Evolutionary conservation across 1,140 invertebrate genomes (phyloP).

Genomic region (Mylabris phalerata): DNA sequence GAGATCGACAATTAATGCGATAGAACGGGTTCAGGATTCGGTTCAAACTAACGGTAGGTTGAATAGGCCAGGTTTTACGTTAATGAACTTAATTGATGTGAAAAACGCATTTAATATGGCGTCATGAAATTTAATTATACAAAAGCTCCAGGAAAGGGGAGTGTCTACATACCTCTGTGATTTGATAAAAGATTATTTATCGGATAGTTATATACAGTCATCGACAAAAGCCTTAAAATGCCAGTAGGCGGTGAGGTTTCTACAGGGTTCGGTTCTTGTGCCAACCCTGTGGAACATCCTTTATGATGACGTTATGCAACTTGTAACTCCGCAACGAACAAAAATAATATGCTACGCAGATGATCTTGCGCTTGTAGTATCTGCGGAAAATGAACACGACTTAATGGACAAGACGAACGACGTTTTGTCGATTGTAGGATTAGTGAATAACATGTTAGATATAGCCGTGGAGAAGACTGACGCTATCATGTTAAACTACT

Average conservation of each 20-base stretch:
- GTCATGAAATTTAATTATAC: constrained; percentile 11
- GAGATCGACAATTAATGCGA: neutral
- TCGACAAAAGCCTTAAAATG: constrained; percentile 5
- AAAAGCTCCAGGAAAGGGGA: neutral
- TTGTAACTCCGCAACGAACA: neutral
- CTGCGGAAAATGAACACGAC: too few species aligned
- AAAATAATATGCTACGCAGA: too few species aligned
- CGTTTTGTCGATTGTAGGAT: too few species aligned
- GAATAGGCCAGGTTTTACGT: too few species aligned
- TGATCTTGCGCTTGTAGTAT: too few species aligned
- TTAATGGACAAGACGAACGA: too few species aligned
- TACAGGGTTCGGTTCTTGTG: constrained; percentile 42
- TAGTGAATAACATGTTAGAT: too few species aligned
- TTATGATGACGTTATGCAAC: constrained; percentile 2
- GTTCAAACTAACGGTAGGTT: too few species aligned
- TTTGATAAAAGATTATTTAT: neutral
- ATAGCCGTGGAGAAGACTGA: too few species aligned
- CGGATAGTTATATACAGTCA: neutral
- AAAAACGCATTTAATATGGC: constrained; percentile 13
- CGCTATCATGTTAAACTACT: too few species aligned
- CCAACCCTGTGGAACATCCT: constrained; percentile 39
- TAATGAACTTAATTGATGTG: neutral
- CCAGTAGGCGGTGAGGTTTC: constrained; percentile 37
- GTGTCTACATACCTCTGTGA: neutral
- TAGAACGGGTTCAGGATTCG: neutral